Conservation (phyloP, 1,140 invertebrate genomes). For the Battus philenor region DNA sequence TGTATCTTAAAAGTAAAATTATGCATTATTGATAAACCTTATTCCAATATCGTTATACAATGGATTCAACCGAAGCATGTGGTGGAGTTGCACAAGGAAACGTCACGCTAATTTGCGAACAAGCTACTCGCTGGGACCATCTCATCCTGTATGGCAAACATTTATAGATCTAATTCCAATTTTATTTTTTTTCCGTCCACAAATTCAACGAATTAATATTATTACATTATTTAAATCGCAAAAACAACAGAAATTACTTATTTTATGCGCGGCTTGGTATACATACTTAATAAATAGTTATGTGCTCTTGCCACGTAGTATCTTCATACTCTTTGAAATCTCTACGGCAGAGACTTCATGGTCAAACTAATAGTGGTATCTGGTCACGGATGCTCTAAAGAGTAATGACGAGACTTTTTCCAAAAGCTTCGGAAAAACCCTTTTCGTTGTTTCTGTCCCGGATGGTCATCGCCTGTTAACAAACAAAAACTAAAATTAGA, state of each 20-base stretch:
- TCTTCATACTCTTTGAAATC: slow-evolving; percentile 7
- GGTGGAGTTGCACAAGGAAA: background rate
- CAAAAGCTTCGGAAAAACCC: slow-evolving; percentile 90
- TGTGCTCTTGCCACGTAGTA: slow-evolving; percentile 9
- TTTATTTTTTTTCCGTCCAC: background rate
- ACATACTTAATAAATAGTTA: slow-evolving; percentile 14
- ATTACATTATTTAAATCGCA: slow-evolving; percentile 14
- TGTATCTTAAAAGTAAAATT: slow-evolving; percentile 51
- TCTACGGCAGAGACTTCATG: slow-evolving; percentile 36
- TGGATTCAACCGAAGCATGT: slow-evolving; percentile 21
- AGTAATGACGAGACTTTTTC: slow-evolving; percentile 89
- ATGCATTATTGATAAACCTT: slow-evolving; percentile 43
- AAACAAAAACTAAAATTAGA: slow-evolving; percentile 29
- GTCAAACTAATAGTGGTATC: slow-evolving; percentile 26
- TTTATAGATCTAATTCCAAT: slow-evolving; percentile 11
- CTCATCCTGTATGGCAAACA: slow-evolving; percentile 5
- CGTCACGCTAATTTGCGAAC: slow-evolving; percentile 1
- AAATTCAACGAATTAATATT: slow-evolving; percentile 10
- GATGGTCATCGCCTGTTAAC: slow-evolving; percentile 80
- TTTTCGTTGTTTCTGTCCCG: slow-evolving; percentile 84
- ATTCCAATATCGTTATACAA: slow-evolving; percentile 37
- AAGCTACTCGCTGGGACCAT: background rate
- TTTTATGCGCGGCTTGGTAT: slow-evolving; percentile 12
- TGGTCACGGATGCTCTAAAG: slow-evolving; percentile 82
- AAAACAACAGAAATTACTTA: slow-evolving; percentile 12